Conservation (phyloP, 2,113 vertebrate genomes). For the Hystrix brachyura region DNA sequence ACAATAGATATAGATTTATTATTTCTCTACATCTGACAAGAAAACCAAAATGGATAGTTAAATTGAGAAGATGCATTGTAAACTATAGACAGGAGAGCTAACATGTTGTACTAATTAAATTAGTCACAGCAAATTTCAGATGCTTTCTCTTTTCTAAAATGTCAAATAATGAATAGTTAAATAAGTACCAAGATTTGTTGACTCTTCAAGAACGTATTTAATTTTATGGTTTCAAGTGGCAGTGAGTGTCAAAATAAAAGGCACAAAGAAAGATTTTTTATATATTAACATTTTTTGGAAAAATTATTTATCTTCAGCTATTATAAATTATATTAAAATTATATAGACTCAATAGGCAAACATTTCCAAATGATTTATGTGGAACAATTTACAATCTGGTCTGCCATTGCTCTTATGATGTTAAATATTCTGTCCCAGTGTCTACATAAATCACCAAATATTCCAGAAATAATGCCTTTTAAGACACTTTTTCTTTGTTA, state of each 20-base stretch:
- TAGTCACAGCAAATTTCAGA: conserved; percentile 1
- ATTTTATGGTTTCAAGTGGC: conserved; percentile 26
- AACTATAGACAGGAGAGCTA: background rate
- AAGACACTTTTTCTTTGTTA: background rate
- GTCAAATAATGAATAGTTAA: conserved; percentile 43
- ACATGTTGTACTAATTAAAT: background rate
- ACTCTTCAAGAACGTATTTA: background rate
- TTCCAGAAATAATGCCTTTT: conserved; percentile 12
- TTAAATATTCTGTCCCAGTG: conserved; percentile 25
- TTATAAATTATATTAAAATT: conserved; percentile 8
- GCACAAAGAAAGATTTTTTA: background rate
- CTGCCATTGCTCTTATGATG: background rate
- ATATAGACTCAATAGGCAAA: conserved; percentile 29
- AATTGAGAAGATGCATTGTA: background rate
- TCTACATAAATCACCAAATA: conserved; percentile 37
- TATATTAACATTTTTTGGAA: background rate
- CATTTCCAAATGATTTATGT: conserved; percentile 41
- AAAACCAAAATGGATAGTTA: background rate
- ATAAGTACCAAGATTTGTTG: background rate
- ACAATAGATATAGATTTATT: background rate
- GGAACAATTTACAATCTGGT: background rate
- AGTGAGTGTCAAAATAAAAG: conserved; percentile 49
- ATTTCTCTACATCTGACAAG: background rate
- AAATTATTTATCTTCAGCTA: background rate
- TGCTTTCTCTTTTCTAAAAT: conserved; percentile 36